phyloP scores from a whole-genome alignment of 2,113 vertebrate genomes.

The Python bivittatus region DNA sequence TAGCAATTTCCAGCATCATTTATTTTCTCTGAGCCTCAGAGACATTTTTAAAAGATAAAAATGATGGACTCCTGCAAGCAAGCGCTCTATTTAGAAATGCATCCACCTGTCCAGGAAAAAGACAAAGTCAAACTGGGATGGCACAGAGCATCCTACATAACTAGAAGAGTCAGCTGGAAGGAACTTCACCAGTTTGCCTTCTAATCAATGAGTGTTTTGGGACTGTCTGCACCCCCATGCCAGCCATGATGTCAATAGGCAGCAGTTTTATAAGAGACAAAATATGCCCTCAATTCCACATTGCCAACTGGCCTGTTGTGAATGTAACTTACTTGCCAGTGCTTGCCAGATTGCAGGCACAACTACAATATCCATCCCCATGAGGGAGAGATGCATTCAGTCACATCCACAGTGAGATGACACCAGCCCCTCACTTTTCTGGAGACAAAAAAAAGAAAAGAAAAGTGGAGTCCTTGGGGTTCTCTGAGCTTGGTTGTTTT shows the following conservation, averaged over 20 bases:
- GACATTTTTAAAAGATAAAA: neutral
- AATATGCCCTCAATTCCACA: neutral
- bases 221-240: neutral
- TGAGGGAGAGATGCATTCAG: neutral
- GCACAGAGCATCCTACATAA: neutral
- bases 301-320: neutral
- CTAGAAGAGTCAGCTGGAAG: neutral
- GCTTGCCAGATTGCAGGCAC: neutral
- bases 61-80: neutral
- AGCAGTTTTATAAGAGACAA: neutral
- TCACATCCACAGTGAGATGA: neutral
- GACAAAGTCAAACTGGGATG: neutral
- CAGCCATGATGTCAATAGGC: neutral
- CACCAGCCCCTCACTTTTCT: neutral
- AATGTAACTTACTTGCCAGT: neutral
- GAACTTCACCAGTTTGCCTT: neutral
- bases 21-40: neutral
- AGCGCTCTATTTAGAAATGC: neutral
- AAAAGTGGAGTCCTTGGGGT: too few species aligned
- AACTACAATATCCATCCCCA: neutral
- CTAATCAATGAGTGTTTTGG: neutral
- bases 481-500: too few species aligned
- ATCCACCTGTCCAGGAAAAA: neutral
- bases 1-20: neutral
- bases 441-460: neutral